Base-by-base conservation (phyloP, 1,140 invertebrate genomes). In the Andricus grossulariae region DNA sequence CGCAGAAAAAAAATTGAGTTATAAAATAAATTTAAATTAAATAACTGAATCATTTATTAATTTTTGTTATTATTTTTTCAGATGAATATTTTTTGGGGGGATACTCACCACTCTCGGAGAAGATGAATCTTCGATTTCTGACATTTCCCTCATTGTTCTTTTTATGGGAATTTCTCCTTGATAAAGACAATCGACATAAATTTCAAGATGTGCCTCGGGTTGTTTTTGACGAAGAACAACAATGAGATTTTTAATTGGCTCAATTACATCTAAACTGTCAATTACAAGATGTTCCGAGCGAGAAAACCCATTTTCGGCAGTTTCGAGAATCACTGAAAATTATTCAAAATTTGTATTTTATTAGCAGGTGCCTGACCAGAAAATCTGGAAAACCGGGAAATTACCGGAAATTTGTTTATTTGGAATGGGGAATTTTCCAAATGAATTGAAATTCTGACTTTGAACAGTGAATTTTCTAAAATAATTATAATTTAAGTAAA, bases 301-400 rank as follows among this genome's bases (percentile, higher is more conserved):
- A 10, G 86, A 83, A 15, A 90, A 83, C 10, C 87, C 89, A 39
- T 93, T 88, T 77, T 94, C 92, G 13, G 92, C 80, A 0, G 92
- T 94, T 82, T 94, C 93, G 12, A 94, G 86, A 45, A 94, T 91
- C 5, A 95, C 94, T 95, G 82, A 72, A 87, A 88, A 73, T 11
- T 55, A 71, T 19, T 50, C 16, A 25, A 72, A 54, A 72, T 57
- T 39, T 18, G n/a, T 74, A 54, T 74, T 71, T 25, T 50, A 15
- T 72, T 71, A 52, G 66, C 2, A 32, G 25, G 25, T 5, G 4
- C 2, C 2, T 32, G 25, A 25, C 1, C 25, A 25, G 25, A 25
- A 25, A 25, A 25, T 25, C 1, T 1, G 25, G 25, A 25, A 25
- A 25, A 25, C 25, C 25, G 25, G 25, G 3, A 25, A 25, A 25